phyloP scores from a whole-genome alignment of 2,888 invertebrate species.

The Plebejus anna region DNA sequence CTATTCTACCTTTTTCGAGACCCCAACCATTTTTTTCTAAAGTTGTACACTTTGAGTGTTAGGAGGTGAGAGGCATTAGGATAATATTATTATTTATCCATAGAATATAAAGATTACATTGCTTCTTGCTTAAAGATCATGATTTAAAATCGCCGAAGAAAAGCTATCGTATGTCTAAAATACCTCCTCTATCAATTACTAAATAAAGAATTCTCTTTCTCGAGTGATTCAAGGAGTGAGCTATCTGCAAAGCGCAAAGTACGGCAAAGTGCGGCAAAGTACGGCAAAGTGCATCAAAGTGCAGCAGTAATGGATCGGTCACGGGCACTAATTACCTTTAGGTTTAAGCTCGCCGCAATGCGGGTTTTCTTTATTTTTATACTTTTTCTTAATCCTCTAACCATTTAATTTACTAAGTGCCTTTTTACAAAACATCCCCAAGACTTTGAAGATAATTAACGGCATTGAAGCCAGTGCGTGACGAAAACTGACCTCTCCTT shows the following conservation, averaged over 20 bases:
- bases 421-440: slow-evolving; percentile 9
- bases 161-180: neutral
- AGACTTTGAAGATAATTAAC: slow-evolving; percentile 13
- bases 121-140: too few species aligned
- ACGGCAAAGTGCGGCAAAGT: slow-evolving; percentile 7
- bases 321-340: slow-evolving; percentile 34
- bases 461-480: slow-evolving; percentile 1
- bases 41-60: too few species aligned
- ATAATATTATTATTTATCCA: too few species aligned
- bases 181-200: slow-evolving; percentile 17
- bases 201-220: slow-evolving; percentile 26
- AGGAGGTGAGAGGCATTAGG: too few species aligned
- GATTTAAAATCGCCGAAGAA: neutral
- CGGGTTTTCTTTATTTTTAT: slow-evolving; percentile 31
- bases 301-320: slow-evolving; percentile 34
- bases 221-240: slow-evolving; percentile 16
- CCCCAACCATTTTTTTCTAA: too few species aligned
- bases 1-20: too few species aligned
- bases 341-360: slow-evolving; percentile 34
- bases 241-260: slow-evolving; percentile 7
- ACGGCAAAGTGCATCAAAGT: slow-evolving; percentile 19
- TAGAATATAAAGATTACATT: neutral
- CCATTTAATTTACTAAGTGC: slow-evolving; percentile 22
- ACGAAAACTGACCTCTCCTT: too few species aligned
- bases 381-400: slow-evolving; percentile 26